These are phyloP conservation scores for Drosophila kepulauana DNA, from an alignment of 1,140 invertebrate genomes.

Conservation along the genomic window DNA sequence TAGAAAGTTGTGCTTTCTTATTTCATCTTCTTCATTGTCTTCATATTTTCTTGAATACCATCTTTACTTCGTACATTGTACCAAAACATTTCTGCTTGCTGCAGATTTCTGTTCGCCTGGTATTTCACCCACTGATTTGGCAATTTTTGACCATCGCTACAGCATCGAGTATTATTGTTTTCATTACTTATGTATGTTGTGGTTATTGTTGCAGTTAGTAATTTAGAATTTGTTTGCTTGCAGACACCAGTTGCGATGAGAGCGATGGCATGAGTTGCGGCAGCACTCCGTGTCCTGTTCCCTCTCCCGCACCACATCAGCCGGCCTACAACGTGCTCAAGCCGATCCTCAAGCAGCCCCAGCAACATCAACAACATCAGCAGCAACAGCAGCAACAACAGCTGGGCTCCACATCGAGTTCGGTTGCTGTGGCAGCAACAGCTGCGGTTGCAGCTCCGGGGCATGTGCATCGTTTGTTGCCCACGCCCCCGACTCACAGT, in stretches of 20 bases:
- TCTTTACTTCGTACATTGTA: too few relatives aligned
- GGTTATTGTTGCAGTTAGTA: background rate
- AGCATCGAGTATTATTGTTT: too few relatives aligned
- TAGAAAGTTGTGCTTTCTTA: too few relatives aligned
- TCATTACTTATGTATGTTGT: background rate
- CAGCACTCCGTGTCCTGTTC: constrained; percentile 52
- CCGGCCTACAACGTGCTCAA: constrained; percentile 67
- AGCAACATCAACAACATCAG: constrained; percentile 20
- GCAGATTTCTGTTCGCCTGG: too few relatives aligned
- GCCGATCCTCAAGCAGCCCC: constrained; percentile 73
- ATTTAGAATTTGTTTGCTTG: background rate
- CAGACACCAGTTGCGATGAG: constrained; percentile 77
- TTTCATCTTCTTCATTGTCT: too few relatives aligned
- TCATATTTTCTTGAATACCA: too few relatives aligned
- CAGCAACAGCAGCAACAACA: constrained; percentile 19
- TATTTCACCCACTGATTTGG: too few relatives aligned
- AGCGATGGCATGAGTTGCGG: constrained; percentile 61
- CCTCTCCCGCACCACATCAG: constrained; percentile 67
- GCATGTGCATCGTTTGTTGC: constrained; percentile 61
- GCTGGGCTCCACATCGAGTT: constrained; percentile 1
- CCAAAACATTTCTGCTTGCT: too few relatives aligned
- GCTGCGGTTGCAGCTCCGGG: constrained; percentile 3
- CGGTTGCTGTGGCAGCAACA: constrained; percentile 14
- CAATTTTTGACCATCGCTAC: too few relatives aligned
- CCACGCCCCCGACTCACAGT: constrained; percentile 64